Evolutionary conservation across 2,888 invertebrate species (phyloP), one percentile per base, ranked within the genome.

Genomic region (Eurois occulta): DNA sequence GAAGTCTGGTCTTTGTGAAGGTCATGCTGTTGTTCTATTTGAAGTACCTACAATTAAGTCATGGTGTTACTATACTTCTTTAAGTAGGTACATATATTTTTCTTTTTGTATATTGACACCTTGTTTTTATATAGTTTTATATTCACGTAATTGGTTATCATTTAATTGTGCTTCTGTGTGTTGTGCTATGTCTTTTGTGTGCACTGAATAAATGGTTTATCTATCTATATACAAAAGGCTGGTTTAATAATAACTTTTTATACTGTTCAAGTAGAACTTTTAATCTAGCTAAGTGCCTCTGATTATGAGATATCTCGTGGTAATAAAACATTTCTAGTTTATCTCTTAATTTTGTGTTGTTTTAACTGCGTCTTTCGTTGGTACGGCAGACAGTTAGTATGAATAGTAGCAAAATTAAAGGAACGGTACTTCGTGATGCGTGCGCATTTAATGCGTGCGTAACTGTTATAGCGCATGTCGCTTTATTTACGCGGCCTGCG

Each of bases 401-500:
- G 74, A 76, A 72, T 80, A 66, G 74, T 82, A 72, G 67, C 69
- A 43, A 73, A 78, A 85, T 87, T 87, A 75, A 77, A 75, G 69
- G 46, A 77, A 85, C 77, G 79, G 80, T 80, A 73, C 60, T 72
- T 66, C n/a, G 62, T 74, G 74, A 67, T 70, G 72, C 83, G 76
- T 82, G 79, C 71, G 62, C 64, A 52, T 75, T 87, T 72, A 85
- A 73, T 78, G 72, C 69, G 72, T 73, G 81, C 81, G 75, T 85
- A 88, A 89, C 88, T 79, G 89, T 90, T 85, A 81, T 70, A 46
- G 78, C 85, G 83, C 88, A 85, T 84, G 81, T 82, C 85, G 78
- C 84, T 90, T 90, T 88, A 88, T 91, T 91, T 89, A 91, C 89
- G 72, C 32, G 72, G 75, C 62, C 35, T 76, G 86, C 85, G 84